phyloP scores from a whole-genome alignment of 35 echinoderm and acorn worm genomes.

The Hemicentrotus pulcherrimus region DNA sequence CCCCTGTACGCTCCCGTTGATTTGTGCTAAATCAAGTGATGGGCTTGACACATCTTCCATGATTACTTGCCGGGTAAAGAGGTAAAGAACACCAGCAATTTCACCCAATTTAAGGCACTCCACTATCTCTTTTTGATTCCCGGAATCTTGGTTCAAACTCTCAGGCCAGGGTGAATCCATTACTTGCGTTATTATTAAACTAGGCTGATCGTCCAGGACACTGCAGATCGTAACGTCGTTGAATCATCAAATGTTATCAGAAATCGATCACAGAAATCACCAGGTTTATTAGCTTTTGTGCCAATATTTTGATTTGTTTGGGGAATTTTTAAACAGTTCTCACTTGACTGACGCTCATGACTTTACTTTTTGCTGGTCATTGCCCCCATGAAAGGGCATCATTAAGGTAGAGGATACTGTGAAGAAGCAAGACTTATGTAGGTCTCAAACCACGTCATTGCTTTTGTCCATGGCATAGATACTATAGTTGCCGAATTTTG shows the following conservation, averaged over 20 bases:
- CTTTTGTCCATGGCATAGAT: too few relatives aligned
- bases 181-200: background rate
- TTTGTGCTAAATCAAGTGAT: conserved; percentile 20
- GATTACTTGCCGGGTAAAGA: background rate
- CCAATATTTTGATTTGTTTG: background rate
- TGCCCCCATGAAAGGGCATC: background rate
- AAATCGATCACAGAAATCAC: background rate
- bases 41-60: background rate
- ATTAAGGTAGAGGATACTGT: too few relatives aligned
- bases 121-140: background rate
- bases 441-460: too few relatives aligned
- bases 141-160: background rate
- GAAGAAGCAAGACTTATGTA: too few relatives aligned
- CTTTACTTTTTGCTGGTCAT: background rate
- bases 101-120: background rate
- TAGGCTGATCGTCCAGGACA: background rate
- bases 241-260: background rate
- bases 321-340: background rate
- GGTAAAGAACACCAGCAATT: background rate
- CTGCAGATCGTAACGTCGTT: background rate
- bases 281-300: background rate
- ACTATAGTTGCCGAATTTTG: too few relatives aligned
- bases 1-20: conserved; percentile 22
- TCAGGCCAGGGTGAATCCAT: background rate
- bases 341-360: background rate